These are phyloP conservation scores for Pseudorhiza aurosa DNA, from an alignment of 30 jellyfish, hydroid and myxozoan species.

Conservation along the genomic window DNA sequence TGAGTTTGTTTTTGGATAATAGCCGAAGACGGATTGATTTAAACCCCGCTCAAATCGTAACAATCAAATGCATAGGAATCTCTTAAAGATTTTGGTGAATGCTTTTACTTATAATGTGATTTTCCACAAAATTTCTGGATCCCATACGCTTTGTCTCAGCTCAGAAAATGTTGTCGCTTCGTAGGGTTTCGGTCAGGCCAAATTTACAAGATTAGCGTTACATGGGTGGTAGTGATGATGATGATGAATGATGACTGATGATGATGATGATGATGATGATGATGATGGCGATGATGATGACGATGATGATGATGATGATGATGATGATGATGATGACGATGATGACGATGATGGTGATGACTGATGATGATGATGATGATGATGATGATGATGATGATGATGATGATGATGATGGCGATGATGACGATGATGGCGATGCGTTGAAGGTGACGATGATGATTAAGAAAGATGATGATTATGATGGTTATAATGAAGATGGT, in stretches of 20 bases:
- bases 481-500: neutral
- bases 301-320: neutral
- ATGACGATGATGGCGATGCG: slow-evolving; percentile 12
- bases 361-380: neutral
- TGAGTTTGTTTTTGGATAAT: slow-evolving; percentile 4
- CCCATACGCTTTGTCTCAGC: neutral
- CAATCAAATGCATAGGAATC: neutral
- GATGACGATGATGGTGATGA: neutral
- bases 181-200: too few species aligned
- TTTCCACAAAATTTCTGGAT: neutral
- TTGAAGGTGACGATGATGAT: too few species aligned
- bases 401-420: slow-evolving; percentile 15
- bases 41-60: neutral
- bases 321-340: neutral
- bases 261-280: slow-evolving; percentile 1
- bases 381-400: neutral
- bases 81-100: neutral
- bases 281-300: neutral
- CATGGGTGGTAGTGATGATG: too few species aligned
- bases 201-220: too few species aligned
- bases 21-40: neutral
- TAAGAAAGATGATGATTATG: neutral
- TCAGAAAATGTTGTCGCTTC: too few species aligned
- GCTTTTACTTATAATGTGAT: neutral
- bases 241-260: neutral